phyloP scores from a whole-genome alignment of 1,140 invertebrate genomes.

The Drosophila asahinai region DNA sequence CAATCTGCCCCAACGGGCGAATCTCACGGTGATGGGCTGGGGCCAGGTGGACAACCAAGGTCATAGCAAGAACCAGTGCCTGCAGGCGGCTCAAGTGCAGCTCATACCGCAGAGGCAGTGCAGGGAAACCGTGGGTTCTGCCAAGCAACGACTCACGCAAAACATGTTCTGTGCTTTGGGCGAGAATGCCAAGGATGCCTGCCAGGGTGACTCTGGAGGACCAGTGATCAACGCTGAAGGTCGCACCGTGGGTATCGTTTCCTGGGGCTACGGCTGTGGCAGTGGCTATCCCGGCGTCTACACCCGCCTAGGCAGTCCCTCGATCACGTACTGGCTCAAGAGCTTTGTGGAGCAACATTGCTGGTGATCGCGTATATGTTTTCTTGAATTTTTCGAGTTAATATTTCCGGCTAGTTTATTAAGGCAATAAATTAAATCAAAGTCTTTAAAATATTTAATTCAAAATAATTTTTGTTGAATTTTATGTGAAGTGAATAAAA shows the following conservation, averaged over 20 bases:
- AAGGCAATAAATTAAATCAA: neutral
- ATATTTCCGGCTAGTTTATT: neutral
- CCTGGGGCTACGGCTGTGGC: constrained; percentile 86
- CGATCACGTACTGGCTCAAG: constrained; percentile 40
- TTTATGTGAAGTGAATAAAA: no score
- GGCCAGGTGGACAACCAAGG: constrained; percentile 9
- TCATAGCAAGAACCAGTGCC: constrained; percentile 43
- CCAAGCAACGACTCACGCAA: constrained; percentile 8
- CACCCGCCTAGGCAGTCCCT: constrained; percentile 40
- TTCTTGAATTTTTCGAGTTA: neutral
- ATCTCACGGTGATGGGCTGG: constrained; percentile 64
- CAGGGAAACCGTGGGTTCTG: neutral
- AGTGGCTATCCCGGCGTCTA: constrained; percentile 87
- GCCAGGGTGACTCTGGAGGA: constrained; percentile 66
- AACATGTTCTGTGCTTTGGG: constrained; percentile 85
- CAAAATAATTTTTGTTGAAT: no score
- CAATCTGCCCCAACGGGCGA: constrained; percentile 13
- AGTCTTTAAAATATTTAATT: no score
- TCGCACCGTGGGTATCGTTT: constrained; percentile 85
- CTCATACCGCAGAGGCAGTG: constrained; percentile 19
- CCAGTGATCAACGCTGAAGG: constrained; percentile 32
- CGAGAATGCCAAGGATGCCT: constrained; percentile 55
- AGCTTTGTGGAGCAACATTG: constrained; percentile 29
- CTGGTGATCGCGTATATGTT: neutral
- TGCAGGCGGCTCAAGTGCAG: constrained; percentile 41